Percentiles rank a stretch among this genome's conserved stretches.
Conservation (phyloP, 1,140 invertebrate species). For the Leptinotarsa undecemlineata region DNA sequence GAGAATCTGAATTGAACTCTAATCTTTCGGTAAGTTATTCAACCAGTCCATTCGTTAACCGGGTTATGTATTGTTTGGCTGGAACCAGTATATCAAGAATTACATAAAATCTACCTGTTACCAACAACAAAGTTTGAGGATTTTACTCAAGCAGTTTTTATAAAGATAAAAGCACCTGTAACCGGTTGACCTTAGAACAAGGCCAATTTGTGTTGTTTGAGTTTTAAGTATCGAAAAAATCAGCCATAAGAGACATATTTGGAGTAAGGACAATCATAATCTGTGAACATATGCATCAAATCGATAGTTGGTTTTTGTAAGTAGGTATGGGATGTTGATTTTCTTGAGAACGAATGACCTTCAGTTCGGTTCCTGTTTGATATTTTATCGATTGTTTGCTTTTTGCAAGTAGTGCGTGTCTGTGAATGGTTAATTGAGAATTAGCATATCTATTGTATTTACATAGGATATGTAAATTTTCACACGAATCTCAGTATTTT, state of each 20-base stretch:
- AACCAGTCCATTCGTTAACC: neutral
- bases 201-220: neutral
- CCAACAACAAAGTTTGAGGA: neutral
- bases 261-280: neutral
- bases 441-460: neutral
- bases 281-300: neutral
- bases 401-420: neutral
- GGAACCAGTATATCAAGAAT: conserved; percentile 1
- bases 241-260: neutral
- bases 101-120: conserved; percentile 6
- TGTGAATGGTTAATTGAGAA: neutral
- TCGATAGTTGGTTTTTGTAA: neutral
- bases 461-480: no score
- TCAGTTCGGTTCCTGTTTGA: neutral
- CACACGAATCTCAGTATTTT: no score
- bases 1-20: no score
- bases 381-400: neutral
- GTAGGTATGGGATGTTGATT: neutral
- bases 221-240: neutral
- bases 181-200: neutral
- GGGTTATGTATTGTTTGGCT: neutral
- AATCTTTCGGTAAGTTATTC: neutral
- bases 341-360: neutral
- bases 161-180: neutral
- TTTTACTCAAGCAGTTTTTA: neutral